phyloP scores from a whole-genome alignment of 2,888 invertebrate species.

The Polyommatus iphigenia region DNA sequence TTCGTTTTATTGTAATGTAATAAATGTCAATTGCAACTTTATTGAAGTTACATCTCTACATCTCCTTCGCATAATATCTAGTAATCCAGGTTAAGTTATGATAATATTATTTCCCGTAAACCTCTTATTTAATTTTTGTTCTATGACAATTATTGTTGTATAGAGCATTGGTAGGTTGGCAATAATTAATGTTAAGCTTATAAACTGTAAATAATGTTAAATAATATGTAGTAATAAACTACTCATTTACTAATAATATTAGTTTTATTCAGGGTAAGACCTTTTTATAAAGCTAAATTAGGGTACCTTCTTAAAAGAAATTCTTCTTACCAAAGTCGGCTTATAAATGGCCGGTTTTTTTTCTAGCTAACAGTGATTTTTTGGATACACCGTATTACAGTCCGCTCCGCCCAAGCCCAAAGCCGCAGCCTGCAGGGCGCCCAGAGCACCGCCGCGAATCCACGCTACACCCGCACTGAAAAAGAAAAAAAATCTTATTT shows the following conservation, averaged over 20 bases:
- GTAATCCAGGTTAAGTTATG: neutral
- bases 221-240: neutral
- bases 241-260: neutral
- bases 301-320: neutral
- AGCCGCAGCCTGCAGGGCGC: slow-evolving; percentile 83
- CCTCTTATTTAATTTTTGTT: neutral
- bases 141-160: neutral
- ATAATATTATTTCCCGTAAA: no score
- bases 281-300: neutral
- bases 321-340: no score
- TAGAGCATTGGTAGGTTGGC: neutral
- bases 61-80: no score
- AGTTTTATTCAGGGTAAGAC: neutral
- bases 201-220: neutral
- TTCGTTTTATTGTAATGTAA: no score
- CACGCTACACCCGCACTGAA: slow-evolving; percentile 89
- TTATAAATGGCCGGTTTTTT: neutral
- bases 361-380: slow-evolving; percentile 64
- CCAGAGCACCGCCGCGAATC: slow-evolving; percentile 80
- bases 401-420: slow-evolving; percentile 85
- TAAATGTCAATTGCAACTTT: neutral
- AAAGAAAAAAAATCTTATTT: slow-evolving; percentile 27
- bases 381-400: slow-evolving; percentile 81
- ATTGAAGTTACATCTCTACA: no score
- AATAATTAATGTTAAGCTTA: neutral